phyloP scores from a whole-genome alignment of 30 jellyfish, hydroid and myxozoan genomes.

The Morbakka virulenta region DNA sequence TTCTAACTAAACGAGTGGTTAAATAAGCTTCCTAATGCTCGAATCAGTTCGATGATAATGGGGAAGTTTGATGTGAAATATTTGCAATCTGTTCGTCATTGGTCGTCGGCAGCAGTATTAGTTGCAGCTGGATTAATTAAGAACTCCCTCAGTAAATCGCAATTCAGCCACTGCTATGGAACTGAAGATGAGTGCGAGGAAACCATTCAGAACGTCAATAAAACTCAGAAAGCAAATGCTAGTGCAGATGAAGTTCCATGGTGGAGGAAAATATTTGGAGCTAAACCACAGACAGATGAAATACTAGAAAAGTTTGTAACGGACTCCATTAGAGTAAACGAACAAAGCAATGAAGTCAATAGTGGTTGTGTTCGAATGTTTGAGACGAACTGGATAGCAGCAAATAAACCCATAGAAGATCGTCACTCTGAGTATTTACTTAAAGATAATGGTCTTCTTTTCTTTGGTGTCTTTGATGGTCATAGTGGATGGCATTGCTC shows the following conservation, averaged over 20 bases:
- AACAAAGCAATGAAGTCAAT: constrained; percentile 16
- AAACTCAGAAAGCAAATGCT: too few relatives aligned
- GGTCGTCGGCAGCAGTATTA: neutral
- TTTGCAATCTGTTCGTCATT: neutral
- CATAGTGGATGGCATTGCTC: constrained; percentile 99
- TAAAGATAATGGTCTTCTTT: constrained; percentile 17
- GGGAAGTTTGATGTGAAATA: neutral
- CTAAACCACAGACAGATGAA: constrained; percentile 2
- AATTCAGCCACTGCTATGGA: too few relatives aligned
- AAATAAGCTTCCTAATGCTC: too few relatives aligned
- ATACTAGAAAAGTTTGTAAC: constrained; percentile 25
- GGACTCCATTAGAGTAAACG: constrained; percentile 22
- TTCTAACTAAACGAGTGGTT: too few relatives aligned
- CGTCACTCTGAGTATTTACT: constrained; percentile 88
- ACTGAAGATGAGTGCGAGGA: too few relatives aligned
- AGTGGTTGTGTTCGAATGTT: constrained; percentile 65
- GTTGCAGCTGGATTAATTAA: neutral
- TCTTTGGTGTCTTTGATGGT: constrained; percentile 95
- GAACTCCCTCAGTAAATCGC: too few relatives aligned
- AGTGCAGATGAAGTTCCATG: constrained; percentile 5
- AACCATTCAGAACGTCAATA: too few relatives aligned
- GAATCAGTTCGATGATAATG: too few relatives aligned
- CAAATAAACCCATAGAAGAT: constrained; percentile 93
- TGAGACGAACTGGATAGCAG: constrained; percentile 82
- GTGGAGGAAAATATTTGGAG: constrained; percentile 43